phyloP scores from a whole-genome alignment of 2,888 invertebrate genomes.

The Campoplex nolae region DNA sequence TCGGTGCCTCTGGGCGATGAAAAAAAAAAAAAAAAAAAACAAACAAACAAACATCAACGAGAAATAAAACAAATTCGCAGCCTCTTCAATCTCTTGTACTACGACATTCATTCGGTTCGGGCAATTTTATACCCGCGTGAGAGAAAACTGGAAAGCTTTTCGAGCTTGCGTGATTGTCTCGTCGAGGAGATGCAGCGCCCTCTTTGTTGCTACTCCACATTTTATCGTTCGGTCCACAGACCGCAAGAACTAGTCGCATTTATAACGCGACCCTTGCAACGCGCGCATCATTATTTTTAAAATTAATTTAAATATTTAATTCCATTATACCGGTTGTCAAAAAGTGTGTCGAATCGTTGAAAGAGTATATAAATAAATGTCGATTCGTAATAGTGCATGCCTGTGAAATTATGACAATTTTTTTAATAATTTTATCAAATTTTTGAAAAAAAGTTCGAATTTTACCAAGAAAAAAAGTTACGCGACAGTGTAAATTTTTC shows the following conservation, averaged over 20 bases:
- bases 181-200: constrained; percentile 28
- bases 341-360: neutral
- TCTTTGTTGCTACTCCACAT: constrained; percentile 27
- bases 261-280: constrained; percentile 1
- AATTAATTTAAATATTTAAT: neutral
- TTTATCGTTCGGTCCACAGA: constrained; percentile 18
- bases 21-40: neutral
- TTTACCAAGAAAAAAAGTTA: neutral
- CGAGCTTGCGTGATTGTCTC: constrained; percentile 61
- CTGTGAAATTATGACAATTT: neutral
- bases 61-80: neutral
- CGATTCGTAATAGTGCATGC: neutral
- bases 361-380: neutral
- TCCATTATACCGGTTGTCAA: neutral
- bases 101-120: neutral
- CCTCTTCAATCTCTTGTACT: neutral
- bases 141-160: constrained; percentile 12
- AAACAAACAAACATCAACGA: too few relatives aligned
- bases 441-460: neutral
- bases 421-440: neutral
- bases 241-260: constrained; percentile 10
- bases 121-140: neutral
- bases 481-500: too few relatives aligned
- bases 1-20: neutral
- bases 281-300: neutral